A percentile compares a stretch with the other conserved stretches of the same genome.
Evolutionary conservation across 2,797 vertebrate genomes (phyloP).

Genomic region (Hoplostethus mediterraneus): DNA sequence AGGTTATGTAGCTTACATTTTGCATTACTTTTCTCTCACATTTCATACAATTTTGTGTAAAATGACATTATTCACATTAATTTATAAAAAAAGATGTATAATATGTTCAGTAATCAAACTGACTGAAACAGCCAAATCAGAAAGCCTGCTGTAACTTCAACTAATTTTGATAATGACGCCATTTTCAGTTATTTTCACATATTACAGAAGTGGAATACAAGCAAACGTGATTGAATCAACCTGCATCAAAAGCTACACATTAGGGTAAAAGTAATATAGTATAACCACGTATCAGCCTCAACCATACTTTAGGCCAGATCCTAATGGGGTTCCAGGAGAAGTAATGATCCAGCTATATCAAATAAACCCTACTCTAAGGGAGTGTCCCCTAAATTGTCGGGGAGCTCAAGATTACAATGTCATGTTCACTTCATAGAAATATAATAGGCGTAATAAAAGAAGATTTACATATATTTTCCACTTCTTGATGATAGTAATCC

Average conservation of each 20-base stretch:
- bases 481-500: slow-evolving; percentile 63
- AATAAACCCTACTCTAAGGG: slow-evolving; percentile 57
- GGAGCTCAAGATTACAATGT: slow-evolving; percentile 60
- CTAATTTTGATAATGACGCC: slow-evolving; percentile 52
- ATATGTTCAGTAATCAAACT: slow-evolving; percentile 80
- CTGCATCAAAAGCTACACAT: slow-evolving; percentile 73
- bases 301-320: slow-evolving; percentile 50
- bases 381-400: slow-evolving; percentile 40
- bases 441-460: slow-evolving; percentile 69
- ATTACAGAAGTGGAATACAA: slow-evolving; percentile 63
- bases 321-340: slow-evolving; percentile 55
- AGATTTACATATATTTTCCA: slow-evolving; percentile 67
- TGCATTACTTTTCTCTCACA: slow-evolving; percentile 75
- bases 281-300: slow-evolving; percentile 38
- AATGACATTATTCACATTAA: slow-evolving; percentile 85
- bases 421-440: slow-evolving; percentile 71
- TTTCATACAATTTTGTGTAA: slow-evolving; percentile 83
- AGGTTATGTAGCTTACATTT: slow-evolving; percentile 76
- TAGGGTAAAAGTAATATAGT: slow-evolving; percentile 56
- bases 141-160: slow-evolving; percentile 72
- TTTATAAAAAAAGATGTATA: slow-evolving; percentile 80
- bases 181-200: slow-evolving; percentile 58
- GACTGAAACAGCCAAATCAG: slow-evolving; percentile 76
- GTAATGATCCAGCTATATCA: slow-evolving; percentile 61
- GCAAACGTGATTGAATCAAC: slow-evolving; percentile 55